These are phyloP conservation scores for Momotus momota DNA, from an alignment of 2,797 vertebrate genomes.

Conservation along the genomic window DNA sequence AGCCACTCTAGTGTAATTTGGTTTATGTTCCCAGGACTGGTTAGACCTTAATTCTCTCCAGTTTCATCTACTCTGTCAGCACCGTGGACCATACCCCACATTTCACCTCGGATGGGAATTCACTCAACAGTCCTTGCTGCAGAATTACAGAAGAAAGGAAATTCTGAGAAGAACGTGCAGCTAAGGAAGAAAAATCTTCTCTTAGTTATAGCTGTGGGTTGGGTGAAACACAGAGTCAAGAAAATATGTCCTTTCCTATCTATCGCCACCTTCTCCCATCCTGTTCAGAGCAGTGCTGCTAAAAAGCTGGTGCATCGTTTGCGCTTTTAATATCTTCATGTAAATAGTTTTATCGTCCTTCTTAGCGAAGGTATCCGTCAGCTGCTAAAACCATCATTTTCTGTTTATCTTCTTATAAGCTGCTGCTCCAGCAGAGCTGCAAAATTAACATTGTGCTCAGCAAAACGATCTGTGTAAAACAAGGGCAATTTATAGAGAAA, in stretches of 20 bases:
- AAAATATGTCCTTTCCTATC: background rate
- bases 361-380: background rate
- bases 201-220: background rate
- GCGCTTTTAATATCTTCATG: background rate
- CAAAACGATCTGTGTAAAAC: conserved; percentile 66
- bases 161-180: background rate
- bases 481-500: conserved; percentile 73
- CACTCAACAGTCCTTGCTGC: background rate
- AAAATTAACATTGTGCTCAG: conserved; percentile 63
- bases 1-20: background rate
- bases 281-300: background rate
- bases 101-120: background rate
- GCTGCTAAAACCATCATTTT: conserved; percentile 54
- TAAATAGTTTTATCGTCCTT: background rate
- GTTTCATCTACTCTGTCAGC: background rate
- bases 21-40: background rate
- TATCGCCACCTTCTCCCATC: background rate
- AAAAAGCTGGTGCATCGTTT: background rate
- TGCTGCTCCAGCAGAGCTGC: conserved; percentile 41
- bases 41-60: background rate
- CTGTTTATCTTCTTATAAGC: conserved; percentile 48
- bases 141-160: background rate
- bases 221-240: background rate
- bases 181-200: background rate
- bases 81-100: background rate